phyloP scores from a whole-genome alignment of 2,113 vertebrate genomes.

The Semnopithecus entellus region DNA sequence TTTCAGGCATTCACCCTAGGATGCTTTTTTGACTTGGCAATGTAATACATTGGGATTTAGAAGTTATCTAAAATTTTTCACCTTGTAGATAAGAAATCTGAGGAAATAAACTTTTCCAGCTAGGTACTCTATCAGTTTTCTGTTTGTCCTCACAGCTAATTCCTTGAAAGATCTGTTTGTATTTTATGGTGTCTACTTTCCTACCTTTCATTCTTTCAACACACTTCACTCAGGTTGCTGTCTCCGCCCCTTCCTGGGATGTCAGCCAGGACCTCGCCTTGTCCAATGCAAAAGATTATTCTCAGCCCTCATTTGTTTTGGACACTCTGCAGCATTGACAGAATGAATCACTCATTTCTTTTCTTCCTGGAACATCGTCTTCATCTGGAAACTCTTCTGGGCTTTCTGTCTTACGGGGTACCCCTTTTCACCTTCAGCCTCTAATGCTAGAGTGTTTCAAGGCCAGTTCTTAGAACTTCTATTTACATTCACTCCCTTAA shows the following conservation, averaged over 20 bases:
- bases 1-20: constrained; percentile 8
- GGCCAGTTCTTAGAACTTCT: neutral
- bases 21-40: constrained; percentile 26
- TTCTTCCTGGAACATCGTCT: neutral
- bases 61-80: neutral
- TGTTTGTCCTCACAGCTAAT: neutral
- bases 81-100: neutral
- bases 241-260: neutral
- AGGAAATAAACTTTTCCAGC: neutral
- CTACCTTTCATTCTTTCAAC: neutral
- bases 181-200: neutral
- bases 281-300: neutral
- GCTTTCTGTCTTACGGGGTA: neutral
- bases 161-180: neutral
- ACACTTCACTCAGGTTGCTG: neutral
- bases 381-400: neutral
- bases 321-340: neutral
- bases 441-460: neutral
- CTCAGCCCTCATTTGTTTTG: neutral
- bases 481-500: neutral
- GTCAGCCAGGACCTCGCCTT: neutral
- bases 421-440: neutral
- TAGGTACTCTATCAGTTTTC: neutral
- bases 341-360: neutral
- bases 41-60: neutral